These are phyloP conservation scores for Helleia helle DNA, from an alignment of 2,888 invertebrate genomes.

Conservation along the genomic window DNA sequence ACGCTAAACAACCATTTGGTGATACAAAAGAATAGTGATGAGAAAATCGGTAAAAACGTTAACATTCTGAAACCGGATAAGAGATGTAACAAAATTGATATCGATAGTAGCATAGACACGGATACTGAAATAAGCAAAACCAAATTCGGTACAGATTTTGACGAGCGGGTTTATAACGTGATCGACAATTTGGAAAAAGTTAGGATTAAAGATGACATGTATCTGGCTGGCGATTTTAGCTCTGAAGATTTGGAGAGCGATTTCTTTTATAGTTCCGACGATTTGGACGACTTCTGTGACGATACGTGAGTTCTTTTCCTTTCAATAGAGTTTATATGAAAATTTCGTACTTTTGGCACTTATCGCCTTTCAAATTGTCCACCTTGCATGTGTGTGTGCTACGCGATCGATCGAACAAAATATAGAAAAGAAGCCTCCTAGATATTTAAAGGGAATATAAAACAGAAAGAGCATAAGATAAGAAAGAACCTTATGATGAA, in stretches of 20 bases:
- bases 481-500: no score
- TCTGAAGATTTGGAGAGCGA: conserved; percentile 49
- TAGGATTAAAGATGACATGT: conserved; percentile 51
- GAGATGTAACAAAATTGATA: not conserved
- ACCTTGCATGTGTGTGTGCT: no score
- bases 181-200: conserved; percentile 57
- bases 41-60: conserved; percentile 51
- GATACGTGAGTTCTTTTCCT: conserved; percentile 44
- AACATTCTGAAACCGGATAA: conserved; percentile 35
- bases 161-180: conserved; percentile 41
- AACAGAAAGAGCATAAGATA: no score
- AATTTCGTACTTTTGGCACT: no score
- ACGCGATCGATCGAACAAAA: no score
- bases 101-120: not conserved
- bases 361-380: no score
- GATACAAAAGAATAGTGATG: conserved; percentile 32
- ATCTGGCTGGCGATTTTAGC: conserved; percentile 47
- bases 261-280: conserved; percentile 48
- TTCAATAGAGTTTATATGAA: conserved; percentile 16
- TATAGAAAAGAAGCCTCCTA: no score
- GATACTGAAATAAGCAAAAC: conserved; percentile 1
- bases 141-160: conserved; percentile 19
- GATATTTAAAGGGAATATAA: no score
- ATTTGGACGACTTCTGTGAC: conserved; percentile 44
- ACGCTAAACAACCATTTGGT: conserved; percentile 31